Evolutionary conservation across 2,888 invertebrate genomes (phyloP), one percentile per base, ranked within the genome.

Genomic region (Brenthis ino): DNA sequence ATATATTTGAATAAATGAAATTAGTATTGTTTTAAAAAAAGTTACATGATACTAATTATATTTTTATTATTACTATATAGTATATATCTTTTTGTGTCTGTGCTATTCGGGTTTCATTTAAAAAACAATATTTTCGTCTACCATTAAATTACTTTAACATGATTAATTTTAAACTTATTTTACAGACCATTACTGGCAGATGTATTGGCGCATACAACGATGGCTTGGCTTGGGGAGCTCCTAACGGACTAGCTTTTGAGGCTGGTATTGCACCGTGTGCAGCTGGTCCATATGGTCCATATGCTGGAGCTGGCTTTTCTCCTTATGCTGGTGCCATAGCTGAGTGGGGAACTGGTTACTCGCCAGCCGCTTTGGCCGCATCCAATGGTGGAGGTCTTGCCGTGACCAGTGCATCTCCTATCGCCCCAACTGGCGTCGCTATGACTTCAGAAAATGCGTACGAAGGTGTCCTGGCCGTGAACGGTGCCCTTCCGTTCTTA

Each of bases 401-500:
- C 1, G 77, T 81, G 0, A 76, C 76, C 24, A 80, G 81, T 58
- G 67, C 75, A n/a, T 83, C 84, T 0, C 80, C 82, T 0, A 78
- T 80, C 47, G 71, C 79, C 2, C 84, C 85, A 0, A 80, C 74
- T 8, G 85, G 85, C 0, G 73, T 86, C 3, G 72, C 77, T 3
- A 75, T 85, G 3, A 67, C 76, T 0, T 81, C 84, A 8, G 85
- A 85, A 57, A 81, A 82, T 60, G 68, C 75, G 0, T 73, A 74
- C 58, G 80, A 83, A 66, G 85, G 85, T 0, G 67, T 75, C 0
- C 58, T 84, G 3, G 68, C 75, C 5, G 79, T 84, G 3, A 69
- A 68, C 55, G 85, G 85, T 2, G 70, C 80, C 24, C 65, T 85
- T 24, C 85, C 85, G 1, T 75, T 78, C 78, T 50, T 85, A 8